A percentile compares a stretch with the other conserved stretches of the same genome.
Conservation (phyloP, 2,797 vertebrate species). For the Anguilla obscura region DNA sequence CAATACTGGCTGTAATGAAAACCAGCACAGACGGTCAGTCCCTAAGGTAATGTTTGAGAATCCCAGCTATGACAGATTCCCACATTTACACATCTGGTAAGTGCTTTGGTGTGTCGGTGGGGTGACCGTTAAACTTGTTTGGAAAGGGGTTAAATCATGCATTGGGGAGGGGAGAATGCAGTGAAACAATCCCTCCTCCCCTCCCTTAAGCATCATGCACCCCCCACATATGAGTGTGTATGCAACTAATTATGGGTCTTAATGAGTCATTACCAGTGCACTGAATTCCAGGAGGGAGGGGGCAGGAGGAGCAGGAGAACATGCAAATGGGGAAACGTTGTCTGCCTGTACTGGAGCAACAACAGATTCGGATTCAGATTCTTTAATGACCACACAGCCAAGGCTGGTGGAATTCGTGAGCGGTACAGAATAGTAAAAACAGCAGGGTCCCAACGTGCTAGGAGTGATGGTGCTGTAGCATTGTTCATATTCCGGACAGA, state of each 20-base stretch:
- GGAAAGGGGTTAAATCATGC: not conserved
- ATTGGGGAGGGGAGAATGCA: not conserved
- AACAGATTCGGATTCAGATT: too few species aligned
- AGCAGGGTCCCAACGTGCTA: not conserved
- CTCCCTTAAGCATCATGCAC: constrained; percentile 32
- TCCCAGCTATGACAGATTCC: too few species aligned
- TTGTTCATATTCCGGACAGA: not conserved
- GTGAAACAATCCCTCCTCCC: not conserved
- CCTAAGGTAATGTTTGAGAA: too few species aligned
- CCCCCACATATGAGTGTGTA: constrained; percentile 57
- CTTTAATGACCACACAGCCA: too few species aligned
- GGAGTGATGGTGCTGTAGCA: not conserved
- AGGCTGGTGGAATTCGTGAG: too few species aligned
- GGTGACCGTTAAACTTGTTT: not conserved
- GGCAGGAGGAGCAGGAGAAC: not conserved
- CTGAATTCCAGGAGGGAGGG: not conserved
- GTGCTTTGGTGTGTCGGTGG: not conserved
- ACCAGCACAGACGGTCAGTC: too few species aligned
- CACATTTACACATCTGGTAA: not conserved
- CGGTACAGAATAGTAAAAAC: too few species aligned
- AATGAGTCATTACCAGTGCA: not conserved
- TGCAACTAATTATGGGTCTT: constrained; percentile 63
- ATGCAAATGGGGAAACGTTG: not conserved
- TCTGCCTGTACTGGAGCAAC: not conserved
- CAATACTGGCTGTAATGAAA: too few species aligned